Evolutionary conservation across 2,888 invertebrate species (phyloP).

Genomic region (Eueremaeus valkanovi): DNA sequence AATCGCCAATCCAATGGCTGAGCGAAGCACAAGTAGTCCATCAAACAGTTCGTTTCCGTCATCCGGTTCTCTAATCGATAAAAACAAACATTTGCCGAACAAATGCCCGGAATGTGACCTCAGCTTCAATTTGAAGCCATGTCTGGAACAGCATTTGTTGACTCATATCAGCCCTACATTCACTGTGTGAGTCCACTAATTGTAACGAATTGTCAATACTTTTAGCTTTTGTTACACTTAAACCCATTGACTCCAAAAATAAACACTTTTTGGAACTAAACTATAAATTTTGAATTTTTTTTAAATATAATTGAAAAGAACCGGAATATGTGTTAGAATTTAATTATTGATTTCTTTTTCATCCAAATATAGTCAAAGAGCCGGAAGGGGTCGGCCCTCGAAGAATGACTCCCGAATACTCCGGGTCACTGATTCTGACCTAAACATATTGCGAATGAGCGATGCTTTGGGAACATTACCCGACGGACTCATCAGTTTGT

Average conservation of each 20-base stretch:
- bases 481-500: neutral
- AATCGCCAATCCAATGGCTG: neutral
- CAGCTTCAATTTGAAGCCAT: conserved; percentile 5
- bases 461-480: neutral
- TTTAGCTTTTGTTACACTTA: neutral
- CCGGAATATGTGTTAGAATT: neutral
- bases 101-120: conserved; percentile 10
- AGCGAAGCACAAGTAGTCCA: neutral
- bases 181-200: neutral
- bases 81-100: neutral
- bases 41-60: neutral
- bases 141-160: conserved; percentile 18
- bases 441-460: neutral
- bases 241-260: too few relatives aligned
- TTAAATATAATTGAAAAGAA: neutral
- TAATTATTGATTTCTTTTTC: neutral
- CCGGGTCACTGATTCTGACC: neutral
- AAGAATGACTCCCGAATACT: conserved; percentile 12
- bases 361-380: conserved; percentile 4
- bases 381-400: neutral
- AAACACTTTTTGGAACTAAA: too few relatives aligned
- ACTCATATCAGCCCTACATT: neutral
- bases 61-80: neutral
- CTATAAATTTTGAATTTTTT: too few relatives aligned
- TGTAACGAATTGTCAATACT: neutral